phyloP scores from a whole-genome alignment of 2,888 invertebrate genomes.

The Icerya purchasi region DNA sequence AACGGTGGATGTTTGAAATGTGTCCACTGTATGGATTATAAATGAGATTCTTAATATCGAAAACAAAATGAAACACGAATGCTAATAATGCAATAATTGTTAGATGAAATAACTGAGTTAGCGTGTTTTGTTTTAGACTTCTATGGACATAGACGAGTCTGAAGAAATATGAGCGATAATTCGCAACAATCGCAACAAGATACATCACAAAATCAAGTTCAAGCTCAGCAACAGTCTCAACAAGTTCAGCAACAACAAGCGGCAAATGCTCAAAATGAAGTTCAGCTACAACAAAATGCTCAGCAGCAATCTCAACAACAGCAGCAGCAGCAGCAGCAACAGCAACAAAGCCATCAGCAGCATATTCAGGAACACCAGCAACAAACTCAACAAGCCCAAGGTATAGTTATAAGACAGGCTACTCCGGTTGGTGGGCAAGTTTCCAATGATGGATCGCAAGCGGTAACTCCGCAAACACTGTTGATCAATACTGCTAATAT shows the following conservation, averaged over 20 bases:
- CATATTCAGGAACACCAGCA: not conserved
- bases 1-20: too few species aligned
- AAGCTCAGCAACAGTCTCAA: not conserved
- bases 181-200: not conserved
- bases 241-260: not conserved
- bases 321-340: not conserved
- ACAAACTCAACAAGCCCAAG: not conserved
- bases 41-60: too few species aligned
- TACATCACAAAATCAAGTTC: not conserved
- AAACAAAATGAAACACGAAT: too few species aligned
- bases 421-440: not conserved
- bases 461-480: not conserved
- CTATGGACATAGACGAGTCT: too few species aligned
- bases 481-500: constrained; percentile 66
- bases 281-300: not conserved
- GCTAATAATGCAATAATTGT: too few species aligned
- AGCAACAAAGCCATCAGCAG: constrained; percentile 1
- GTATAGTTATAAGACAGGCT: not conserved
- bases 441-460: not conserved
- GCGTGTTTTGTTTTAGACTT: too few species aligned
- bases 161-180: not conserved
- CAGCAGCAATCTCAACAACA: not conserved
- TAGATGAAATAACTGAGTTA: too few species aligned
- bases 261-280: not conserved
- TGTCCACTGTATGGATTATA: too few species aligned